Conservation (phyloP, 2,888 invertebrate genomes). For the Miltochrista miniata region DNA sequence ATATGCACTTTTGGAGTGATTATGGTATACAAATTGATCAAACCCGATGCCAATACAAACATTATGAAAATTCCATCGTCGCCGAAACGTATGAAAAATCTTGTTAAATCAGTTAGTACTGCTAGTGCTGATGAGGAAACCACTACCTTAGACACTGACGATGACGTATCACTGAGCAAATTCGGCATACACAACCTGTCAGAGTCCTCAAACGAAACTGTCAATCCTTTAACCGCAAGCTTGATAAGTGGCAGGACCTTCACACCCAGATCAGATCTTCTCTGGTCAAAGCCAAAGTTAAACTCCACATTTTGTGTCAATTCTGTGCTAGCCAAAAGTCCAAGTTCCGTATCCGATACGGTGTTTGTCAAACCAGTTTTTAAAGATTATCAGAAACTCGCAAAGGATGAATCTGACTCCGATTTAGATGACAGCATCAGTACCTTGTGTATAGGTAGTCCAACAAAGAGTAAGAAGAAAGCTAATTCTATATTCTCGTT, state of each 20-base stretch:
- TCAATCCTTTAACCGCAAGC: slow-evolving; percentile 52
- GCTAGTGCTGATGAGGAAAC: slow-evolving; percentile 55
- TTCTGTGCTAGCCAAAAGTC: slow-evolving; percentile 57
- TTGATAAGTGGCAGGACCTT: slow-evolving; percentile 66
- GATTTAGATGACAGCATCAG: slow-evolving; percentile 82
- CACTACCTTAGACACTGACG: slow-evolving; percentile 68
- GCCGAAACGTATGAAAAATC: slow-evolving; percentile 60
- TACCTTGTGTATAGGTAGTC: slow-evolving; percentile 76
- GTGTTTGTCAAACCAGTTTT: slow-evolving; percentile 72
- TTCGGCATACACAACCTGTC: slow-evolving; percentile 71
- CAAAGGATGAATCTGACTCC: slow-evolving; percentile 73
- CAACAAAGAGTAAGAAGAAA: slow-evolving; percentile 62
- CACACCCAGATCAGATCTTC: slow-evolving; percentile 59
- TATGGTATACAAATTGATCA: slow-evolving; percentile 60
- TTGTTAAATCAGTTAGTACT: slow-evolving; percentile 39
- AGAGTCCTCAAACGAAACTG: slow-evolving; percentile 68
- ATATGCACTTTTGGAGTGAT: slow-evolving; percentile 57
- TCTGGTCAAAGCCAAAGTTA: slow-evolving; percentile 69
- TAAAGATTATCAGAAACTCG: slow-evolving; percentile 67
- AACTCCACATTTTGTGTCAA: slow-evolving; percentile 74
- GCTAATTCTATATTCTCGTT: slow-evolving; percentile 76
- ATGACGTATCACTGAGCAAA: slow-evolving; percentile 75
- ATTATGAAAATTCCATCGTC: slow-evolving; percentile 39
- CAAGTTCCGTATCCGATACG: slow-evolving; percentile 62
- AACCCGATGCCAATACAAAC: slow-evolving; percentile 38